Evolutionary conservation across 2,113 vertebrate genomes (phyloP), one percentile per base, ranked within the genome.

Genomic region (Apistogramma diplotaenia): DNA sequence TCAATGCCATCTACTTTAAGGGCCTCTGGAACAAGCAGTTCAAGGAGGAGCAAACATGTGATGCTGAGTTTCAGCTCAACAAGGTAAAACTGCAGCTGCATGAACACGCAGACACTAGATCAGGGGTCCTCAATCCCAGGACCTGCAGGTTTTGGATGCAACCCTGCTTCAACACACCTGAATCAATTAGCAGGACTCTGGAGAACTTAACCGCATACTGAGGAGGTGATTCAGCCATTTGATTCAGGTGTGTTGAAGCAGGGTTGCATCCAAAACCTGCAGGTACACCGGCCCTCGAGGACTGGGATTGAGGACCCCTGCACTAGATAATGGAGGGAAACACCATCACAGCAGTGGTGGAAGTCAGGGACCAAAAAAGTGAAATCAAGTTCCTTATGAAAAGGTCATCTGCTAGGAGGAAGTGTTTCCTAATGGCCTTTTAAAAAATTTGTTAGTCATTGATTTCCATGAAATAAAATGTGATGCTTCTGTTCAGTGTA

Each of bases 1-100:
- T 99, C 85, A 98, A 98, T 1, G 98, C 98, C 83, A 96, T 99
- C 92, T 99, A 99, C 92, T 99, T 99, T 89, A 99, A 98, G 90
- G 97, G 96, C 0, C 94, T 83, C 55, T 99, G 98, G 98, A 90
- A 95, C 80, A 93, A 94, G 29, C 90, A 95, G 85, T 99, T 99
- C 79, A 0, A 81, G 6, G 84, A 91, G 80, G 23, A 13, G 0
- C 0, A 33, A 13, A 99, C 98, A 6, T 25, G 0, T 0, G 93
- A 97, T 11, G 29, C 65, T n/a, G 80, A 83, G 0, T 99, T 99
- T 89, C 83, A 62, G 43, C 1, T 94, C 18, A 94, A 80, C 89
- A 93, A 93, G 93, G 95, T 95, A 87, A 84, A 29, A 6, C 25
- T 18, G 25, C 49, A 11, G 40, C 40, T n/a, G 8, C 21, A 19